phyloP scores from a whole-genome alignment of 2,797 vertebrate genomes.

The Tinamus major region DNA sequence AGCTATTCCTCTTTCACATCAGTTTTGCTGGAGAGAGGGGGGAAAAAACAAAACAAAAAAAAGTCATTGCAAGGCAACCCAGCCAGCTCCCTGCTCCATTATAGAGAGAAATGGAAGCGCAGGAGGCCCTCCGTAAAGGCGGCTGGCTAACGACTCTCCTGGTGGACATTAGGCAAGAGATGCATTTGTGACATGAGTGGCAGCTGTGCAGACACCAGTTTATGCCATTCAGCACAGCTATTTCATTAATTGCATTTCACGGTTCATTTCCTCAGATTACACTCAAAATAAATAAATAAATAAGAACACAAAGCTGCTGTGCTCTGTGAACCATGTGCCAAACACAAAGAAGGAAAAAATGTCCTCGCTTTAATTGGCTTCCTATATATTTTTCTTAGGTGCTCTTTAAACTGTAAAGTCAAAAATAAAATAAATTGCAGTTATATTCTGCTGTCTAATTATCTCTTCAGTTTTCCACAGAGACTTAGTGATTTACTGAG shows the following conservation, averaged over 20 bases:
- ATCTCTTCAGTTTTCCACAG: conserved; percentile 43
- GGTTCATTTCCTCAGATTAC: conserved; percentile 78
- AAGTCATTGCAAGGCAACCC: neutral
- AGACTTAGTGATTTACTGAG: conserved; percentile 7
- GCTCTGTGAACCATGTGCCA: conserved; percentile 43
- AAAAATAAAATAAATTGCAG: conserved; percentile 14
- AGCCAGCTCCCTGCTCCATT: conserved; percentile 40
- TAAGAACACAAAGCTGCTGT: conserved; percentile 48
- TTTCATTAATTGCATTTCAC: conserved; percentile 79
- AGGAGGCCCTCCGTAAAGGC: conserved; percentile 61
- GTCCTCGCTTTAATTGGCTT: conserved; percentile 42
- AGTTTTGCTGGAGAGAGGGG: neutral
- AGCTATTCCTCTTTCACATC: conserved; percentile 6
- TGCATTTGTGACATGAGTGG: conserved; percentile 61
- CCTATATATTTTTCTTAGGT: conserved; percentile 21
- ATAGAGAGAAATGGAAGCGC: conserved; percentile 59
- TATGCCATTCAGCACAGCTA: conserved; percentile 70
- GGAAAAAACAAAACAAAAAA: neutral
- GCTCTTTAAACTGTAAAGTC: conserved; percentile 26
- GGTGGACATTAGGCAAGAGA: conserved; percentile 61
- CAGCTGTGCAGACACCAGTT: conserved; percentile 68
- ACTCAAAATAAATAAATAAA: conserved; percentile 63
- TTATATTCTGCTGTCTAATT: conserved; percentile 40
- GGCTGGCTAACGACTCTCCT: conserved; percentile 67
- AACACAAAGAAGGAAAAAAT: conserved; percentile 8